phyloP scores from a whole-genome alignment of 2,888 invertebrate species.

The Artemia sinica region DNA sequence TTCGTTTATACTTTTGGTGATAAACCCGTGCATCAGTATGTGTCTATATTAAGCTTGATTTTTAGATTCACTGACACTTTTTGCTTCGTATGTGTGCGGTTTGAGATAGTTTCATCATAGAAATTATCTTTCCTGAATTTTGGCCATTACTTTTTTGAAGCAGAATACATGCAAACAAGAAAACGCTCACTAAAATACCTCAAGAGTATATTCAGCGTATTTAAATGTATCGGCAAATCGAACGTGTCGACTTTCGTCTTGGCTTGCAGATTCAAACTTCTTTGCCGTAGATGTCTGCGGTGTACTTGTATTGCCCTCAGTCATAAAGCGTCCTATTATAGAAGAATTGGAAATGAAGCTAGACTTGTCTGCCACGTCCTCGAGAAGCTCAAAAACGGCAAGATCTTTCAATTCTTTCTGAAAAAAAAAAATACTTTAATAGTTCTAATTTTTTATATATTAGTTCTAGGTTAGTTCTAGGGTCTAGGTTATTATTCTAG shows the following conservation, averaged over 20 bases:
- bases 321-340: constrained; percentile 29
- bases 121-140: no score
- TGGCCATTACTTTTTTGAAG: no score
- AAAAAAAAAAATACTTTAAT: not conserved
- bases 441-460: no score
- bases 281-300: not conserved
- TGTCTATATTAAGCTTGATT: no score
- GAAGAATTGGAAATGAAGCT: constrained; percentile 53
- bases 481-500: not conserved
- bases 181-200: not conserved
- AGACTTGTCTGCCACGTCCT: constrained; percentile 36
- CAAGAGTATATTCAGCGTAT: constrained; percentile 1
- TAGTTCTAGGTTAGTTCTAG: not conserved
- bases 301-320: constrained; percentile 17
- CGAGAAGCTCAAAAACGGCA: constrained; percentile 56
- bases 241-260: not conserved
- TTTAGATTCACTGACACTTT: no score
- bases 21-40: no score
- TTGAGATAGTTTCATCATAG: no score
- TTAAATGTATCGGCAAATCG: constrained; percentile 3
- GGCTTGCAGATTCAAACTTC: not conserved
- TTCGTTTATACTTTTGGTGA: no score
- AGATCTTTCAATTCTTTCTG: constrained; percentile 37
- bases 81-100: no score
- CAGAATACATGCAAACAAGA: no score